Evolutionary conservation across 2,888 invertebrate genomes (phyloP), one percentile per base, ranked within the genome.

Genomic region (Caenorhabditis parvicauda): DNA sequence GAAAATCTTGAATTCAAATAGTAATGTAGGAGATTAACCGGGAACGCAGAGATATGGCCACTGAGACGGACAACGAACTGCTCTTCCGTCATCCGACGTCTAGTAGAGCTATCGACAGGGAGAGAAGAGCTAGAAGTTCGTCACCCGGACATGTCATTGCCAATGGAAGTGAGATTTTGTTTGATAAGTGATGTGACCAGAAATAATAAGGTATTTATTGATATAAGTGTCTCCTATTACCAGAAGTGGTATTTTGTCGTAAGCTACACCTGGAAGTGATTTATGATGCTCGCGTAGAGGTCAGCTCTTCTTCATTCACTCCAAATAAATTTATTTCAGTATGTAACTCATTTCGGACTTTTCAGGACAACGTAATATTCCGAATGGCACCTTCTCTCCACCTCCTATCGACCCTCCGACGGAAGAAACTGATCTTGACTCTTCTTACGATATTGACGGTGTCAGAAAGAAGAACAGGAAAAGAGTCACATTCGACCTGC

Each of bases 401-500:
- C 58, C 59, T 32, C 59, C 59, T 17, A 21, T 53, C 19, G 62
- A 62, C 37, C 62, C 62, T 1, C 58, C 58, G 21, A 25, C 50
- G 29, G 76, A 74, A 27, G 68, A 74, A 27, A 51, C 67, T 5
- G 53, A 57, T 14, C 45, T 62, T 0, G 60, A n/a, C n/a, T n/a
- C n/a, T n/a, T n/a, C n/a, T n/a, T n/a, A 64, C 3, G 65, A 68
- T 48, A 49, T 58, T 17, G 64, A 64, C 21, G 62, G 55, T 9
- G 55, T 64, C 12, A 48, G 54, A 27, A 56, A 59, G 27, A 61
- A 67, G 29, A 49, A 59, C 12, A 29, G 61, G 37, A 77, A 79
- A 59, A 43, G 67, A 21, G 80, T 80, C 7, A 80, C 75, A 0
- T 80, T 79, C 54, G 74, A 80, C 42, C 53, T 79, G 19, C 58